phyloP scores from a whole-genome alignment of 2,888 invertebrate genomes.

The Pristionchus fissidentatus region DNA sequence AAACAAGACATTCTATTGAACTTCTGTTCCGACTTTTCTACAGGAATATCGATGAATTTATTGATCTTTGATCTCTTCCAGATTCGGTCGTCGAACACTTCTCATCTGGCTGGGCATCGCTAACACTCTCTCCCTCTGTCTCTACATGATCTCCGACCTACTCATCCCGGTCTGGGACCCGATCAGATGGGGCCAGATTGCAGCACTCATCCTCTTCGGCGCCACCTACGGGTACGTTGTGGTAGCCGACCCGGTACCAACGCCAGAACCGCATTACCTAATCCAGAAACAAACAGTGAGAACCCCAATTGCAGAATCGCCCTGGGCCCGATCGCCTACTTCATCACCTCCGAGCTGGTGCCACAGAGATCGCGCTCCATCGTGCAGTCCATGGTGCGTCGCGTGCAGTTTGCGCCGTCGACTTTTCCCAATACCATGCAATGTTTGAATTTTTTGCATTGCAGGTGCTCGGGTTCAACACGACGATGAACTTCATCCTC shows the following conservation, averaged over 20 bases:
- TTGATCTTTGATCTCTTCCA: no score
- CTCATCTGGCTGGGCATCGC: constrained; percentile 57
- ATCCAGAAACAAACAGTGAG: background rate
- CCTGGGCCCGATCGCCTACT: constrained; percentile 66
- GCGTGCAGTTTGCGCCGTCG: background rate
- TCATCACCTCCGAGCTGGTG: constrained; percentile 63
- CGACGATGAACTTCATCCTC: constrained; percentile 46
- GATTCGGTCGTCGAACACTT: constrained; percentile 63
- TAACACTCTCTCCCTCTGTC: constrained; percentile 59
- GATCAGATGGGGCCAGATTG: constrained; percentile 62
- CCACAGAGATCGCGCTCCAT: constrained; percentile 65
- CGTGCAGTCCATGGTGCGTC: constrained; percentile 64
- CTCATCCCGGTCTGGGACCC: constrained; percentile 48
- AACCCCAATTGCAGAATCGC: constrained; percentile 54
- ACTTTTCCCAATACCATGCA: background rate
- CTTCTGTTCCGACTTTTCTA: background rate
- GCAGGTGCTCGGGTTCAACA: constrained; percentile 46
- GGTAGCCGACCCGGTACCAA: no score
- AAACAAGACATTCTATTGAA: background rate
- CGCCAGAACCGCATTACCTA: background rate
- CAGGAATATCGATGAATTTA: no score
- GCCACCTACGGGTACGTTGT: constrained; percentile 63
- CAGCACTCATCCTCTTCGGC: constrained; percentile 60
- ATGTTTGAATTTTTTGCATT: no score
- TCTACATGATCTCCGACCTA: constrained; percentile 50